Conservation (phyloP, 2,797 vertebrate species). For the Artibeus jamaicensis region DNA sequence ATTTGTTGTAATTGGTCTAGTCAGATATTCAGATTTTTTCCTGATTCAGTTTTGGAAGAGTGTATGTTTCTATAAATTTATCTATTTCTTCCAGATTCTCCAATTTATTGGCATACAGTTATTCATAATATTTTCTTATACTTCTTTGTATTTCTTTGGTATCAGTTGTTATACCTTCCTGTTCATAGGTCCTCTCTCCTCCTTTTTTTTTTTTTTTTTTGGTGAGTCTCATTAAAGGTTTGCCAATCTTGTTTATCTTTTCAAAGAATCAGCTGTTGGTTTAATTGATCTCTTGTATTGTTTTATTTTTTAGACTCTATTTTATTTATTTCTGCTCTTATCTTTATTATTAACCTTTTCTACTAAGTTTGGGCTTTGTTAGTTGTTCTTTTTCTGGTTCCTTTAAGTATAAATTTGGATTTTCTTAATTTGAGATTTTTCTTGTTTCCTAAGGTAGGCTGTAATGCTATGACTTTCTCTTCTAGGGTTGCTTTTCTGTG, state of each 20-base stretch:
- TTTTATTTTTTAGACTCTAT: background rate
- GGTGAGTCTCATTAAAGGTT: background rate
- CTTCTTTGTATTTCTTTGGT: background rate
- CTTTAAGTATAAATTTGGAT: background rate
- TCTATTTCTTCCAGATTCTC: background rate
- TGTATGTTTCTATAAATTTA: background rate
- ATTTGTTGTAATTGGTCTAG: background rate
- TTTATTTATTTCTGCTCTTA: background rate
- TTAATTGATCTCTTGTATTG: background rate
- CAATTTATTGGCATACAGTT: background rate
- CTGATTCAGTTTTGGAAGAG: background rate
- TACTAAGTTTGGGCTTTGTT: background rate
- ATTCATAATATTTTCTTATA: background rate
- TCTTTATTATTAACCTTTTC: background rate
- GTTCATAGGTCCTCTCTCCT: background rate
- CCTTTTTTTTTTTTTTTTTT: background rate
- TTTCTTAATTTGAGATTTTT: background rate
- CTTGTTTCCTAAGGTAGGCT: background rate
- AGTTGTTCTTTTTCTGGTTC: background rate
- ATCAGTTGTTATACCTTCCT: background rate
- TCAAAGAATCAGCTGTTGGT: background rate
- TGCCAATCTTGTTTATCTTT: background rate
- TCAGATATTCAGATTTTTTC: background rate
- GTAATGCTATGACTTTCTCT: background rate
- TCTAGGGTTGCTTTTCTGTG: background rate